phyloP scores from a whole-genome alignment of 2,888 invertebrate genomes.

The Epinotia brunnichana region DNA sequence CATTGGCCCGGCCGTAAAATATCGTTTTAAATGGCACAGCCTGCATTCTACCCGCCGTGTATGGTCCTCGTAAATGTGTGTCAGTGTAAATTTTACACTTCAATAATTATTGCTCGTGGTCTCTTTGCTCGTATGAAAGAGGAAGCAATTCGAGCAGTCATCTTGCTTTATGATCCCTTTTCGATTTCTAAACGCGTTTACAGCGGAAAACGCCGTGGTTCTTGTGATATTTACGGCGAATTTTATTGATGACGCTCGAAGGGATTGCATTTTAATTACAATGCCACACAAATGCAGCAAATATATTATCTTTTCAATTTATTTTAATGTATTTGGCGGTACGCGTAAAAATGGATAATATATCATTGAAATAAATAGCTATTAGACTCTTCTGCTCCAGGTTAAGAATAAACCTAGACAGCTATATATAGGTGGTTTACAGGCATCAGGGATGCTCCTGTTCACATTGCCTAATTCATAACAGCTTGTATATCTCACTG shows the following conservation, averaged over 20 bases:
- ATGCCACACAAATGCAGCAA: constrained; percentile 21
- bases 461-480: not conserved
- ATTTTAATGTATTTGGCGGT: not conserved
- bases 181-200: constrained; percentile 70
- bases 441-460: not conserved
- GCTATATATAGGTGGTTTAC: not conserved
- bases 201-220: constrained; percentile 58
- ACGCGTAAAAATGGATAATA: not conserved
- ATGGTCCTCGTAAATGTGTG: constrained; percentile 65
- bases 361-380: not conserved
- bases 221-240: constrained; percentile 55
- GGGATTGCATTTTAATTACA: constrained; percentile 38
- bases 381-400: not conserved
- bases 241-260: constrained; percentile 28
- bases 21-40: constrained; percentile 63
- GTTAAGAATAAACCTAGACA: not conserved
- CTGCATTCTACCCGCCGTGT: constrained; percentile 49
- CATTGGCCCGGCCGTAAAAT: constrained; percentile 65
- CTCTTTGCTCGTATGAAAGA: constrained; percentile 62
- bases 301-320: constrained; percentile 22
- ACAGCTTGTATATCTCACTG: not conserved
- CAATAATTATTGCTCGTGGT: constrained; percentile 69
- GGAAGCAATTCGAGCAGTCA: constrained; percentile 72
- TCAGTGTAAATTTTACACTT: constrained; percentile 75
- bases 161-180: constrained; percentile 70